Base-by-base conservation (phyloP, 30 jellyfish, hydroid and myxozoan species). In the Aurelia sp. region DNA sequence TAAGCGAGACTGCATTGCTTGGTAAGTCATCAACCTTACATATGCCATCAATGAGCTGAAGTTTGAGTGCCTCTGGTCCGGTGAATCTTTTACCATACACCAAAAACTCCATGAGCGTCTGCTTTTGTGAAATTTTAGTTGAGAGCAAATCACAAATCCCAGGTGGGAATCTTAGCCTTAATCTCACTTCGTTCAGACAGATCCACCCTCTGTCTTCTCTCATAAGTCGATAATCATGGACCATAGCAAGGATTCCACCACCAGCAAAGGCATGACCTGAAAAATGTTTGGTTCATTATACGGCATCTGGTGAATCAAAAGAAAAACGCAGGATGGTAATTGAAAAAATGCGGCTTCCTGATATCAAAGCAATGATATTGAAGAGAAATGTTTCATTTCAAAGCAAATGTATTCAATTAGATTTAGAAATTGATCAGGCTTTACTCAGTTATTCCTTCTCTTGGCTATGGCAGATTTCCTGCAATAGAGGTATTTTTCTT, bases 191-290 rank as follows among this genome's bases (percentile, higher is more conserved):
- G 24, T 67, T 76, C 52, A 87, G 63, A 67, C 96, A 87, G 2
- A 87, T 48, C 96, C 96, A 87, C 41, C 96, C 96, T 50, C 67
- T 77, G 55, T 87, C 90, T 62, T 66, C 74, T 58, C 88, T 76
- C 96, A 87, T 87, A 8, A 87, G 21, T 27, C 96, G 96, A 72
- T 69, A 87, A 67, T 87, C 96, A 87, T 87, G 96, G 16, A 80
- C 90, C 88, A 75, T 72, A 0, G 96, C 96, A 17, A 87, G 82
- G 17, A 87, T 13, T 4, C 81, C 89, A 4, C 96, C 96, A 5
- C 74, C 96, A 5, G 96, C 96, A 87, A 57, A 87, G 2, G 96
- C 96, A 87, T 87, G 96, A 20, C 96, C 96, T 87, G 55, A 44
- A 44, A 44, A 44, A 44, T 5, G 55, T 44, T 44, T 44, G 8